Evolutionary conservation across 1,140 invertebrate genomes (phyloP).

Genomic region (Drosophila grimshawi): DNA sequence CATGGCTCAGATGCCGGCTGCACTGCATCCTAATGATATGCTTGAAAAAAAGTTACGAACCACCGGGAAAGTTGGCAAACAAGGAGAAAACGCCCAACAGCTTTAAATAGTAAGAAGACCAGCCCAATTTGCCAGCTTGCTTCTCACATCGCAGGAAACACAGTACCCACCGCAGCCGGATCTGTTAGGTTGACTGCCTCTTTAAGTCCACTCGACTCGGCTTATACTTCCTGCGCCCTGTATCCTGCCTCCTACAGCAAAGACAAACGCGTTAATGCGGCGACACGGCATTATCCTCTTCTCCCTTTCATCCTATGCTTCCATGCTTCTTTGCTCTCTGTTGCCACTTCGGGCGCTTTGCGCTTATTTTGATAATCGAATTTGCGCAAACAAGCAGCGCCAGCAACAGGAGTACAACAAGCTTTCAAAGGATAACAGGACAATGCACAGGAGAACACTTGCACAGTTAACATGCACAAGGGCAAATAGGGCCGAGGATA

Average conservation of each 20-base stretch:
- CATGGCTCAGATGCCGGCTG: conserved; percentile 43
- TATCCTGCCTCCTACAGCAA: background rate
- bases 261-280: conserved; percentile 59
- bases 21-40: conserved; percentile 75
- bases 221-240: conserved; percentile 8
- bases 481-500: background rate
- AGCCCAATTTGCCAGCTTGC: conserved; percentile 67
- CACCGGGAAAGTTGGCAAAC: conserved; percentile 67
- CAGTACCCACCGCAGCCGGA: conserved; percentile 10
- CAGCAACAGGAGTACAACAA: conserved; percentile 23
- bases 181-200: conserved; percentile 8
- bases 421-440: conserved; percentile 8
- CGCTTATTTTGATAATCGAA: conserved; percentile 78
- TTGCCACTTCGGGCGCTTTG: conserved; percentile 16
- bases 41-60: conserved; percentile 71
- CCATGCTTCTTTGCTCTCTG: background rate
- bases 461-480: conserved; percentile 42
- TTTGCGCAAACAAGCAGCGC: conserved; percentile 73
- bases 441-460: conserved; percentile 35
- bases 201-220: background rate
- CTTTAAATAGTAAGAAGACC: conserved; percentile 57
- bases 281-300: conserved; percentile 71
- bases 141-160: conserved; percentile 48
- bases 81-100: conserved; percentile 33
- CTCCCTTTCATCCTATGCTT: conserved; percentile 1